phyloP scores from a whole-genome alignment of 2,113 vertebrate genomes.

The Pongo abelii region DNA sequence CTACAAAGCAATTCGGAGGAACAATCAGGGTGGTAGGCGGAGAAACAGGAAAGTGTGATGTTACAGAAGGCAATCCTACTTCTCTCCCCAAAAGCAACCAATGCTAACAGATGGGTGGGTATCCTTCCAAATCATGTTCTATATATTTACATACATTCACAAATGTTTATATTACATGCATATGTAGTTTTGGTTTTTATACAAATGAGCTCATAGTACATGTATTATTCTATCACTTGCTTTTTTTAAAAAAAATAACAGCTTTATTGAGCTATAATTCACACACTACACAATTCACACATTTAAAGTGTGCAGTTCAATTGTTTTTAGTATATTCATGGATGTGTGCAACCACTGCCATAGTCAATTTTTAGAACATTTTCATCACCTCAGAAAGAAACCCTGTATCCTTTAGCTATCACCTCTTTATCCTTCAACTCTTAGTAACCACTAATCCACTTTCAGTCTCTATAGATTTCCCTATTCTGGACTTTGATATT shows the following conservation, averaged over 20 bases:
- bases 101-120: slow-evolving; percentile 70
- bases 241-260: slow-evolving; percentile 37
- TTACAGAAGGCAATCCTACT: slow-evolving; percentile 58
- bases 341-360: neutral
- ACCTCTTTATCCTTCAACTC: neutral
- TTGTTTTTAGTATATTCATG: slow-evolving; percentile 38
- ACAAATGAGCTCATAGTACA: slow-evolving; percentile 62
- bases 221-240: slow-evolving; percentile 59
- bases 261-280: slow-evolving; percentile 62
- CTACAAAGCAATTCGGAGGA: slow-evolving; percentile 45
- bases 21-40: slow-evolving; percentile 52
- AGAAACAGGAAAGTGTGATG: slow-evolving; percentile 57
- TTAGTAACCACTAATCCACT: neutral
- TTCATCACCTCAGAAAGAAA: slow-evolving; percentile 32
- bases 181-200: slow-evolving; percentile 67
- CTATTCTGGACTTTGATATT: slow-evolving; percentile 15
- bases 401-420: neutral
- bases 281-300: slow-evolving; percentile 4
- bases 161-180: slow-evolving; percentile 75
- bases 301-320: slow-evolving; percentile 21
- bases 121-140: slow-evolving; percentile 70
- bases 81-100: slow-evolving; percentile 60
- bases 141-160: slow-evolving; percentile 68
- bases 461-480: neutral
- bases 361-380: slow-evolving; percentile 30